These are phyloP conservation scores for Dromaius novaehollandiae DNA, from an alignment of 2,113 vertebrate genomes.

Conservation along the genomic window DNA sequence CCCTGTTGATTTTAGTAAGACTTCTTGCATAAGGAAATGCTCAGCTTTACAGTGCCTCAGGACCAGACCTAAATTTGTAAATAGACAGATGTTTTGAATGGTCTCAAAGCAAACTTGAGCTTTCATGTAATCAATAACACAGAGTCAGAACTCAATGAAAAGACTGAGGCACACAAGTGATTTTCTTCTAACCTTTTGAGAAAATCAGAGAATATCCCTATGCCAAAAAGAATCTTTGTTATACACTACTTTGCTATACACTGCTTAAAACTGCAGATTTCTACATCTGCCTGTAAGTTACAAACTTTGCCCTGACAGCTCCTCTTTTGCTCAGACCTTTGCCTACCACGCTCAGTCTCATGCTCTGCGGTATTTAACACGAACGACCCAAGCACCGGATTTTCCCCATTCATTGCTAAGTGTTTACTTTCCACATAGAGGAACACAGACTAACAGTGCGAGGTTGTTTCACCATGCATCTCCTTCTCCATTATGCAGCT, in stretches of 20 bases:
- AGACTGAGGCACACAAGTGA: rapidly evolving
- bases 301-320: background rate
- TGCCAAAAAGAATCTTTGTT: background rate
- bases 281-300: background rate
- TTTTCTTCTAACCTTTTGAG: background rate
- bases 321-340: background rate
- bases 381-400: background rate
- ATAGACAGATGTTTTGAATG: background rate
- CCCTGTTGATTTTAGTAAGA: background rate
- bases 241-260: background rate
- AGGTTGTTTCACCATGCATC: background rate
- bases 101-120: background rate
- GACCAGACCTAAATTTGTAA: background rate
- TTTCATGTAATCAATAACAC: background rate
- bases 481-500: background rate
- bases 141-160: background rate
- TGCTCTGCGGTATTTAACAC: background rate
- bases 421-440: background rate
- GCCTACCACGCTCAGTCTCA: background rate
- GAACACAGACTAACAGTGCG: background rate
- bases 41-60: background rate
- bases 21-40: background rate
- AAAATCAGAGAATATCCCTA: background rate
- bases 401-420: background rate
- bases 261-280: background rate